phyloP scores from a whole-genome alignment of 2,113 vertebrate species.

The Apteryx mantelli region DNA sequence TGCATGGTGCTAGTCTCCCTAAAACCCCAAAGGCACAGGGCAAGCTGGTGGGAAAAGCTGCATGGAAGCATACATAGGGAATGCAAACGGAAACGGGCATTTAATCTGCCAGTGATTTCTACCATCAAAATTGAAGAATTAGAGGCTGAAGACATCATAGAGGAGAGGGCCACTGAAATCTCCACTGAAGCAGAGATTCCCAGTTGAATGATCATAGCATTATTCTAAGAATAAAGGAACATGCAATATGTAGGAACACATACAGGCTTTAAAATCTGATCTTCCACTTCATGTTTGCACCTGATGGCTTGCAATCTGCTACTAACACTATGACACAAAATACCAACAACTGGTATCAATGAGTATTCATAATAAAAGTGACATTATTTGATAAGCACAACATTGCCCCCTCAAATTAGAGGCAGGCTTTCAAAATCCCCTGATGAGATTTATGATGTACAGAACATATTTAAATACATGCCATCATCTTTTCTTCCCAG shows the following conservation, averaged over 20 bases:
- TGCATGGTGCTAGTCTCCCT: rapidly evolving
- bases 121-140: not conserved
- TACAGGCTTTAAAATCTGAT: not conserved
- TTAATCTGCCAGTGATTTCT: not conserved
- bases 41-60: not conserved
- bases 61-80: too few relatives aligned
- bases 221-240: not conserved
- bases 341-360: not conserved
- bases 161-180: not conserved
- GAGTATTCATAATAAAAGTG: not conserved
- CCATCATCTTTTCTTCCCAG: not conserved
- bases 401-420: not conserved
- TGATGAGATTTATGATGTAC: not conserved
- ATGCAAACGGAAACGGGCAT: not conserved
- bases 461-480: not conserved
- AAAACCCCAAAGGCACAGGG: not conserved
- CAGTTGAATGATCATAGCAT: not conserved
- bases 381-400: not conserved
- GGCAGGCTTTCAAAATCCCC: not conserved
- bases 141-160: not conserved
- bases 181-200: not conserved
- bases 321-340: not conserved
- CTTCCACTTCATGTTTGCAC: not conserved
- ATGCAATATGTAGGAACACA: rapidly evolving
- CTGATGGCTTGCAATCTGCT: not conserved